Base-by-base conservation (phyloP, 2,888 invertebrate genomes). In the Pseudanteris insignis region DNA sequence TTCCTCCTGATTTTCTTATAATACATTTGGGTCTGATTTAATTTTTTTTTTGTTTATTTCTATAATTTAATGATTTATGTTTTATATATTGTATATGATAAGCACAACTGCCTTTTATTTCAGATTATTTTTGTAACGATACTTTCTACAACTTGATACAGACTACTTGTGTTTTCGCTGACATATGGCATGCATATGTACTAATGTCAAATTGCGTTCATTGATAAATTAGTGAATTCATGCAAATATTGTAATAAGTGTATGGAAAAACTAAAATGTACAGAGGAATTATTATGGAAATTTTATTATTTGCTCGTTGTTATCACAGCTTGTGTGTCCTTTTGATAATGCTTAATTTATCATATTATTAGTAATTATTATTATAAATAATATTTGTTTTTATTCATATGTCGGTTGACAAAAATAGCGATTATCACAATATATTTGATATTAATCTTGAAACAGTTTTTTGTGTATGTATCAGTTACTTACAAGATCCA, bases 381-480 rank as follows among this genome's bases (percentile, higher is more conserved):
- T 10, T 21, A 12, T n/a, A 9, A 37, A 9, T 47, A n/a, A 7
- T 47, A 15, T 30, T 15, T 41, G 8, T 26, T 41, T 38, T 38
- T 24, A 44, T 44, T 57, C 68, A 66, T 61, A 72, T 67, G 70
- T 69, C 68, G 72, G 73, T 72, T 74, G 66, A 68, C 62, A 67
- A 7, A 34, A 10, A 54, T 2, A 71, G 77, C 68, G 67, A 74
- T 67, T 74, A 76, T 72, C 71, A 76, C 72, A 78, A 79, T 79
- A 79, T 72, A 79, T 79, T 78, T 79, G 77, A 76, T 78, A 78
- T 77, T 77, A 78, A 78, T 77, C 76, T 71, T 74, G 70, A 43
- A 47, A 59, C 61, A 60, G 67, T 54, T 63, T 62, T 59, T 58
- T 24, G 58, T 64, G 51, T 67, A 9, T 64, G 48, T 70, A 63